phyloP scores from a whole-genome alignment of 2,797 vertebrate genomes.

The Decapterus maruadsi region DNA sequence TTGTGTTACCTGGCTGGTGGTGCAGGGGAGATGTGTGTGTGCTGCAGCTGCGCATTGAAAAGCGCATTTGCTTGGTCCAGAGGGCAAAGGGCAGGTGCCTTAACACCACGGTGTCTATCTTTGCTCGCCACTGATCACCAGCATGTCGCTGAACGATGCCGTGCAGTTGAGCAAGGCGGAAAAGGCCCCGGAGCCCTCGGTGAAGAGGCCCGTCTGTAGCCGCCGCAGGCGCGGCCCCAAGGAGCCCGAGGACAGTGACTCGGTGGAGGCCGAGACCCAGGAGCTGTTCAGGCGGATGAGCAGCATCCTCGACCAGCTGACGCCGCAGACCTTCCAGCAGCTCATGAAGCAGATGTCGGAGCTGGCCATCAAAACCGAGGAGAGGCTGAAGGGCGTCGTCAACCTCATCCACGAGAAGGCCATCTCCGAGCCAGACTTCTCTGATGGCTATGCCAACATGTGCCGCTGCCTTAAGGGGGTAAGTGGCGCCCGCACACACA shows the following conservation, averaged over 20 bases:
- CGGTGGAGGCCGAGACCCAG: constrained; percentile 88
- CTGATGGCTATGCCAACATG: constrained; percentile 99
- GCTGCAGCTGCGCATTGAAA: too few relatives aligned
- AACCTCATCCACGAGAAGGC: constrained; percentile 99
- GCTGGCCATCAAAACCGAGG: constrained; percentile 95
- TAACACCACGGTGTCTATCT: too few relatives aligned
- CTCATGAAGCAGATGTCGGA: constrained; percentile 98
- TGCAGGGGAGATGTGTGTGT: too few relatives aligned
- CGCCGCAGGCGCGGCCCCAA: too few relatives aligned
- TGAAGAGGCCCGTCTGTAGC: too few relatives aligned
- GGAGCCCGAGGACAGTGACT: constrained; percentile 76
- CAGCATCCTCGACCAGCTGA: constrained; percentile 97
- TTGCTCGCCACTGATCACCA: constrained; percentile 65
- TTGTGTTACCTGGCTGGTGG: too few relatives aligned
- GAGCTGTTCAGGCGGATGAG: constrained; percentile 92
- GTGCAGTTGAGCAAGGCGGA: too few relatives aligned
- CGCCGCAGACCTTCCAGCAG: constrained; percentile 98
- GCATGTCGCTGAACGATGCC: constrained; percentile 94
- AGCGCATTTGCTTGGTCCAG: too few relatives aligned
- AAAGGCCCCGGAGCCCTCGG: too few relatives aligned
- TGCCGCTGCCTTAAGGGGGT: constrained; percentile 98
- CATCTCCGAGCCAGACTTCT: constrained; percentile 98
- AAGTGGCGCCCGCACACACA: constrained; percentile 71
- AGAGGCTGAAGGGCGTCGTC: constrained; percentile 97
- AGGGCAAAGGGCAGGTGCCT: too few relatives aligned